A percentile compares a stretch with the other conserved stretches of the same genome.
Conservation (phyloP, 2,888 invertebrate genomes). For the Aphrophora alni region DNA sequence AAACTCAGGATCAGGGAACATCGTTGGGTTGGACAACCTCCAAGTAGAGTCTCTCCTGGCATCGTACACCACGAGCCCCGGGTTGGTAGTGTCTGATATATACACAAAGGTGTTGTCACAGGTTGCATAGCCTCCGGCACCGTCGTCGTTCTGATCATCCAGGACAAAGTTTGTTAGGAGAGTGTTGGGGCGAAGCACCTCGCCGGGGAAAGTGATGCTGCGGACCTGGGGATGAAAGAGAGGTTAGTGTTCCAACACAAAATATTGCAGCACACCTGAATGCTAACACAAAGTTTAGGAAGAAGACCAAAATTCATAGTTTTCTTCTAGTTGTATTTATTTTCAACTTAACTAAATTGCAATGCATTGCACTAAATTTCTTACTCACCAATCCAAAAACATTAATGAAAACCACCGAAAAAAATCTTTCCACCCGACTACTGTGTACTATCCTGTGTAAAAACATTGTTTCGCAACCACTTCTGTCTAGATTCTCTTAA, state of each 20-base stretch:
- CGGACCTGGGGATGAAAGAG: constrained; percentile 53
- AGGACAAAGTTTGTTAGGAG: constrained; percentile 80
- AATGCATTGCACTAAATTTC: too few relatives aligned
- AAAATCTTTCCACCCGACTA: too few relatives aligned
- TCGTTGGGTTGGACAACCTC: constrained; percentile 79
- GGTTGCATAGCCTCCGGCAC: constrained; percentile 59
- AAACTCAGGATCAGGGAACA: constrained; percentile 85
- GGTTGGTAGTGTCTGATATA: constrained; percentile 81
- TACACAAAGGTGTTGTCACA: constrained; percentile 83
- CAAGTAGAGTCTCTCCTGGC: constrained; percentile 77
- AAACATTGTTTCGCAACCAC: too few relatives aligned
- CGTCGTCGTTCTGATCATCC: constrained; percentile 65
- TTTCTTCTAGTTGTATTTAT: too few relatives aligned
- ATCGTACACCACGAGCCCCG: constrained; percentile 70
- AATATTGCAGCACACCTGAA: constrained; percentile 2
- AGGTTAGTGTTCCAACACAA: too few relatives aligned
- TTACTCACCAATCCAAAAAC: too few relatives aligned
- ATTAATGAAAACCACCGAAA: too few relatives aligned
- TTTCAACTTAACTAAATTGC: too few relatives aligned
- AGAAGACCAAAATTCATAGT: too few relatives aligned
- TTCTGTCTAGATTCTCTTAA: too few relatives aligned
- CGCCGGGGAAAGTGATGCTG: constrained; percentile 73
- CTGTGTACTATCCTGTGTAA: too few relatives aligned
- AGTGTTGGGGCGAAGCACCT: constrained; percentile 73
- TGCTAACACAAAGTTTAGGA: too few relatives aligned